Evolutionary conservation across 2,113 vertebrate species (phyloP), one percentile per base, ranked within the genome.

Genomic region (Halcyon malimbica): DNA sequence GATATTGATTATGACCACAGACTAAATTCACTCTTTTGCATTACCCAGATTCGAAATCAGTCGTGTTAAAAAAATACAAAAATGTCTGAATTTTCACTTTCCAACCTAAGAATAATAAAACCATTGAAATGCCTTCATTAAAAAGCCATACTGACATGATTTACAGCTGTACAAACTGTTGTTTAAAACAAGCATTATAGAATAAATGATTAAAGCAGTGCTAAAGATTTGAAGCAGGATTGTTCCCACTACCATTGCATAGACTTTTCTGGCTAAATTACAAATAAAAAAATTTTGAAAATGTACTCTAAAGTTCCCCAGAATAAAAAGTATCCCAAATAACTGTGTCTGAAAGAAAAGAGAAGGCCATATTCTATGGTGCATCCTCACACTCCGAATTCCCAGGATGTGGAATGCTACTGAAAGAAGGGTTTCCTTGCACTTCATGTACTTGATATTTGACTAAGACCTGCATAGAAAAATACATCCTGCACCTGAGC

Each of bases 31-130:
- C 9, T 63, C 29, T 75, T 88, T 64, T 62, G 73, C 33, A 73
- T 81, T 81, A 65, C 29, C 9, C 39, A 46, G 65, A 92, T 79
- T 91, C 37, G 84, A 92, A 92, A 87, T 75, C 41, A 46, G 29
- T 62, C 17, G n/a, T 21, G 6, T 76, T 78, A 78, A 73, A 94
- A 94, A 91, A 74, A 90, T 78, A 87, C 13, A 87, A 94, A 96
- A 94, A 75, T 9, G 11, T 54, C 44, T 84, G 79, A 91, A 82
- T 70, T 79, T 13, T 68, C 11, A 24, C 41, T 82, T 96, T 53
- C 53, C 28, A 57, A 44, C 16, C 48, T 5, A 89, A 90, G 35
- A 92, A 75, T 69, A 92, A 83, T 63, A 89, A 78, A 81, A 35
- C 28, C 3, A 1, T 25, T 79, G 41, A 90, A 89, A 95, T 51